Evolutionary conservation across 2,113 vertebrate species (phyloP).

Genomic region (Genyomyrus donnyi): DNA sequence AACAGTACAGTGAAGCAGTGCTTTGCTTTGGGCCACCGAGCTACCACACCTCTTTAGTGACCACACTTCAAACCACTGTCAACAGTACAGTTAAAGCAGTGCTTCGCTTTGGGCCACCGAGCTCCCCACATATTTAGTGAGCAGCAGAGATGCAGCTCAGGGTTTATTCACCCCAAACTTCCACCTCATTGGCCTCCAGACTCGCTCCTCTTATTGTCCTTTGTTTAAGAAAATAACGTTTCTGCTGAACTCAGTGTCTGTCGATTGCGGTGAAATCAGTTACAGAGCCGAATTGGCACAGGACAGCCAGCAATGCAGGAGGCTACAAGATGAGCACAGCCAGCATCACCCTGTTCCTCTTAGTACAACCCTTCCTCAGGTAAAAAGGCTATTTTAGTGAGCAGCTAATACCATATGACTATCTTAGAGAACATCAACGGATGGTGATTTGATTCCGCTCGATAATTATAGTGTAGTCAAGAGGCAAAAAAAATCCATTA

Average conservation of each 20-base stretch:
- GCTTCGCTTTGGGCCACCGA: neutral
- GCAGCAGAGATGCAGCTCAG: neutral
- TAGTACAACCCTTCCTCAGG: neutral
- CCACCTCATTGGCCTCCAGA: neutral
- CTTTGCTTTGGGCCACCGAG: neutral
- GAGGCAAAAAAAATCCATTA: slow-evolving; percentile 20
- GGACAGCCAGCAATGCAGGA: neutral
- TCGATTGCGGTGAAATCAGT: neutral
- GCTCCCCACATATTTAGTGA: neutral
- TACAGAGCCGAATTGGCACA: neutral
- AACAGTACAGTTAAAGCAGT: neutral
- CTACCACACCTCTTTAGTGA: neutral
- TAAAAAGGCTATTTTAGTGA: slow-evolving; percentile 3
- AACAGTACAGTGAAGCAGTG: neutral
- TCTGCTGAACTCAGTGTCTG: neutral
- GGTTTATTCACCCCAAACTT: neutral
- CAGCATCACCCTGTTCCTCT: too few species aligned
- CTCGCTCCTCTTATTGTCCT: neutral
- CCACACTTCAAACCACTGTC: neutral
- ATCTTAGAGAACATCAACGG: slow-evolving; percentile 57
- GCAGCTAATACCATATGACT: slow-evolving; percentile 32
- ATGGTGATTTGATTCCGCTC: slow-evolving; percentile 67
- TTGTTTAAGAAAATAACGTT: neutral
- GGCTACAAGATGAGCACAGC: neutral
- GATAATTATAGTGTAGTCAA: slow-evolving; percentile 65